Evolutionary conservation across 2,113 vertebrate genomes (phyloP), one percentile per base, ranked within the genome.

Genomic region (Malaclemys terrapin): DNA sequence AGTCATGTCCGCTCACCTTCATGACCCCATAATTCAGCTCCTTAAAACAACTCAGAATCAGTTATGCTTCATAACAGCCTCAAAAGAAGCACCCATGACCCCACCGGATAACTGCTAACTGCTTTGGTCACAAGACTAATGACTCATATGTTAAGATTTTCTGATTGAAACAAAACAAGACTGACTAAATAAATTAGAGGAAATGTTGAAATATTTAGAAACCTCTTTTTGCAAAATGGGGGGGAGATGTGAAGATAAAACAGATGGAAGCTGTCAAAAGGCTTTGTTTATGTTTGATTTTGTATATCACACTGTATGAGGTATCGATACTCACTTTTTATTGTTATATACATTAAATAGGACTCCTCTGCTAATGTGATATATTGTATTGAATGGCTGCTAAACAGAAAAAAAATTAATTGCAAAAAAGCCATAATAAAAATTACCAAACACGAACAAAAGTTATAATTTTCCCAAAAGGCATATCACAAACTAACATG

Each of bases 201-300:
- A 96, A 95, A 95, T 54, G 79, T 24, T 90, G 86, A 93, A 93
- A 93, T 88, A 93, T 87, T 96, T 93, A 92, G 92, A 95, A 90
- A 88, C 35, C 95, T 88, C 92, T 93, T 78, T 95, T 81, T 94
- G 17, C 56, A 89, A 95, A 93, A 97, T 93, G 22, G 89, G 94
- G 94, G 45, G 49, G 50, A 86, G 90, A 90, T 93, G 92, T 97
- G 95, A 95, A 97, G 93, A 97, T 95, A 84, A 95, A 97, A 85
- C 95, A 96, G 95, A 97, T 97, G 94, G 94, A 95, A 93, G 53
- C 93, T 97, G 92, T 96, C 96, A 97, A 96, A 97, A 95, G 57
- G 27, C 84, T 96, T 95, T 97, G 96, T 96, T 96, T 97, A 96
- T 89, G 79, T 93, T 95, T 95, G 85, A 96, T 97, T 97, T 95